Evolutionary conservation across 2,888 invertebrate species (phyloP).

Genomic region (Stratiomys singularior): DNA sequence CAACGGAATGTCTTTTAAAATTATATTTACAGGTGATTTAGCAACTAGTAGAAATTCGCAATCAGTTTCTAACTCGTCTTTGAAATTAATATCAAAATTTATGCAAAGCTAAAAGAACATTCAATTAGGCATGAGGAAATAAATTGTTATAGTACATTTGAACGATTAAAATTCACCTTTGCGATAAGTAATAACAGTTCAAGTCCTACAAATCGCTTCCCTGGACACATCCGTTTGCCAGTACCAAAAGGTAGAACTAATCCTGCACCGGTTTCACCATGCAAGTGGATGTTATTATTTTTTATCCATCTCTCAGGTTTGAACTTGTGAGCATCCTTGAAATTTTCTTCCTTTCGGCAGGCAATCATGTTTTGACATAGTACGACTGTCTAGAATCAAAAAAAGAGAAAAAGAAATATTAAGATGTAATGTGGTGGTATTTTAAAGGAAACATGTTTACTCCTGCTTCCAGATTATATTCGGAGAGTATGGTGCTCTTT

Average conservation of each 20-base stretch:
- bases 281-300: constrained; percentile 63
- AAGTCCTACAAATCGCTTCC: constrained; percentile 84
- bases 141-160: neutral
- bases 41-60: constrained; percentile 86
- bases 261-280: constrained; percentile 68
- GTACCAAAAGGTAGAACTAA: constrained; percentile 83
- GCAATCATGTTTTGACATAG: constrained; percentile 87
- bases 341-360: constrained; percentile 79
- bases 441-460: constrained; percentile 69
- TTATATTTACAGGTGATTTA: constrained; percentile 76
- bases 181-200: constrained; percentile 79
- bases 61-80: constrained; percentile 76
- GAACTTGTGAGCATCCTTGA: constrained; percentile 75
- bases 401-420: constrained; percentile 1
- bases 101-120: constrained; percentile 71
- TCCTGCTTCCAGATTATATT: constrained; percentile 76
- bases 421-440: too few species aligned
- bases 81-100: constrained; percentile 76
- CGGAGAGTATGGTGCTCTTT: constrained; percentile 75
- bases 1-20: constrained; percentile 69
- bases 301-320: constrained; percentile 81
- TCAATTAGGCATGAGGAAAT: neutral
- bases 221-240: constrained; percentile 85
- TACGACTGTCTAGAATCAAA: constrained; percentile 73
- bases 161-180: constrained; percentile 67